Base-by-base conservation (phyloP, 1,140 invertebrate species). In the Hyposmocoma kahamanoa region DNA sequence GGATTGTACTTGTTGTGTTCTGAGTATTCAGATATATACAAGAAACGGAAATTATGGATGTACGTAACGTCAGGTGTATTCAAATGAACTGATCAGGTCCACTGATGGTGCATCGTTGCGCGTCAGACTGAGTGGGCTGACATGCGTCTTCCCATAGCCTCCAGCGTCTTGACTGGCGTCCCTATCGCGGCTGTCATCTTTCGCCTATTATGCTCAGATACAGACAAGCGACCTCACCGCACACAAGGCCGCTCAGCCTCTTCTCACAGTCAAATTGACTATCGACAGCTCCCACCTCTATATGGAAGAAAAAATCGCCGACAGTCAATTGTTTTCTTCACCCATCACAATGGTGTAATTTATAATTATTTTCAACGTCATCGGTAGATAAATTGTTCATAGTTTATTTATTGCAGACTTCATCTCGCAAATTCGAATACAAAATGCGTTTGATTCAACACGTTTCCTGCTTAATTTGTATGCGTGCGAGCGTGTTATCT, bases 151-250 rank as follows among this genome's bases (percentile, higher is more conserved):
- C 19, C 20, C 38, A 41, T 20, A 41, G 38, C 19, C 38, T 38
- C 46, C 38, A 47, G 36, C 46, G 24, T 28, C 44, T 36, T 42
- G 53, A 46, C 43, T 30, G 50, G 43, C 32, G 43, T 43, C 38
- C 5, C 32, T 15, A 36, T 70, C 72, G 52, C 17, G 22, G 56
- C 69, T 77, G 74, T 83, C 79, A 78, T 75, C 68, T 71, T 38
- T 41, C 53, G 58, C 55, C 67, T 55, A 78, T 80, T 77, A 72
- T 47, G 53, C 50, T 46, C 47, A 56, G 56, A 53, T 67, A n/a
- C 67, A 71, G 78, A 70, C 68, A 56, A 55, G 56, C 54, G 67
- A 62, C 78, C 76, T 79, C 62, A 36, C 32, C 15, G 8, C 32
- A 36, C 15, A 17, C 32, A 36, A 36, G 32, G 32, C 15, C 15